Base-by-base conservation (phyloP, 2,888 invertebrate genomes). In the Synanthedon formicaeformis region DNA sequence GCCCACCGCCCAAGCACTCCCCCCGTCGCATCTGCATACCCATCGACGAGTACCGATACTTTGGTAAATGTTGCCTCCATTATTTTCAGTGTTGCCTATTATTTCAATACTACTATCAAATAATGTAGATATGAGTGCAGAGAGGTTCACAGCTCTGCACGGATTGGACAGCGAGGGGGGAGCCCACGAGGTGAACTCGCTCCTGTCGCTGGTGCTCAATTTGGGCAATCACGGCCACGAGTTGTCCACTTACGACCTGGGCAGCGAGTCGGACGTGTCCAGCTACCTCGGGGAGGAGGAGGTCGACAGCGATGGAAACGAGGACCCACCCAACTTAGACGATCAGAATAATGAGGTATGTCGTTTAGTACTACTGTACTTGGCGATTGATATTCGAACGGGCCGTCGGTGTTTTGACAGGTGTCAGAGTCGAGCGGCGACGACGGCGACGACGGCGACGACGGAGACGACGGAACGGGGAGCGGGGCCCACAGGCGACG, bases 171-270 rank as follows among this genome's bases (percentile, higher is more conserved):
- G 64, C 48, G 71, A 71, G 50, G 76, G 69, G 53, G 88, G 88
- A 10, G 82, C 78, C 11, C 76, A 76, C 60, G 88, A 88, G 69
- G 86, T 88, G 85, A 87, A 88, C 69, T 86, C 88, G 4, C 73
- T 88, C 12, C 73, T 88, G 14, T 79, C 79, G 56, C 76, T 86
- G 34, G 84, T 88, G 59, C 76, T 87, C 48, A 81, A 76, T 63
- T 84, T 84, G 83, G 84, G 83, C 10, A 80, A 78, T 67, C 71
- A 81, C 56, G 82, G 75, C 50, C 85, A 80, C 55, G 82, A 45
- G 45, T 14, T 45, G n/a, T 6, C 13, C 14, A 2, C 45, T 12
- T 45, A 45, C 18, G 16, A 49, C 49, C 4, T 13, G n/a, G 14
- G 16, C 49, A 13, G 13, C 4, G 49, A 49, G 18, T 49, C 49